phyloP scores from a whole-genome alignment of 2,113 vertebrate genomes.

The Oncorhynchus clarkii region DNA sequence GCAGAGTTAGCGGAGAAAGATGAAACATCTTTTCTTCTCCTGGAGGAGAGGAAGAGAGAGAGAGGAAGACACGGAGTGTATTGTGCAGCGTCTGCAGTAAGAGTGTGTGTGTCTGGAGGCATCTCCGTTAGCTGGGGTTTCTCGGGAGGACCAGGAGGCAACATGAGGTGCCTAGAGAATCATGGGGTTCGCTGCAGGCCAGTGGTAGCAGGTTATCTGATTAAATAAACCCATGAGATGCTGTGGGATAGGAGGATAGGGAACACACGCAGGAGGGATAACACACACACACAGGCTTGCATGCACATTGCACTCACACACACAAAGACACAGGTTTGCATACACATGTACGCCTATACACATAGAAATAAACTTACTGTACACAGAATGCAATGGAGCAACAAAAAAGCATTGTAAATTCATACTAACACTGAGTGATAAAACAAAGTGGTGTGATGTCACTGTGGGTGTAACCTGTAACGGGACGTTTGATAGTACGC shows the following conservation, averaged over 20 bases:
- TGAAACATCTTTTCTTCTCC: slow-evolving; percentile 49
- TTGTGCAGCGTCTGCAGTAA: slow-evolving; percentile 70
- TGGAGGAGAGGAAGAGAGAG: slow-evolving; percentile 46
- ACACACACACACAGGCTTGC: slow-evolving; percentile 37
- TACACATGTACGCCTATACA: not conserved
- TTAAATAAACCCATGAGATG: slow-evolving; percentile 67
- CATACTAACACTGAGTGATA: not conserved
- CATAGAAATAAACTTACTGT: not conserved
- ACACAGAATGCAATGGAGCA: not conserved
- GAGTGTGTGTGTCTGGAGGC: slow-evolving; percentile 64
- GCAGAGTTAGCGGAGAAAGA: slow-evolving; percentile 41
- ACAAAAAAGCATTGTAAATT: not conserved
- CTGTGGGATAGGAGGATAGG: slow-evolving; percentile 43
- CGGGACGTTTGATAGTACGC: not conserved
- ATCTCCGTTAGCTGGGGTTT: slow-evolving; percentile 55
- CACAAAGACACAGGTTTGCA: not conserved
- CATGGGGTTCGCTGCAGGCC: slow-evolving; percentile 50
- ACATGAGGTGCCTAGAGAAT: slow-evolving; percentile 44
- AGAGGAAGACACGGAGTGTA: slow-evolving; percentile 49
- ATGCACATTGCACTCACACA: not conserved
- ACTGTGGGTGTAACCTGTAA: no score
- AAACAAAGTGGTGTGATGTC: not conserved
- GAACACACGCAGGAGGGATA: slow-evolving; percentile 23
- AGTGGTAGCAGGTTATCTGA: slow-evolving; percentile 72
- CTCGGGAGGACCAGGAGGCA: slow-evolving; percentile 59